Conservation (phyloP, 2,797 vertebrate species). For the Notoglanidium macrostoma region DNA sequence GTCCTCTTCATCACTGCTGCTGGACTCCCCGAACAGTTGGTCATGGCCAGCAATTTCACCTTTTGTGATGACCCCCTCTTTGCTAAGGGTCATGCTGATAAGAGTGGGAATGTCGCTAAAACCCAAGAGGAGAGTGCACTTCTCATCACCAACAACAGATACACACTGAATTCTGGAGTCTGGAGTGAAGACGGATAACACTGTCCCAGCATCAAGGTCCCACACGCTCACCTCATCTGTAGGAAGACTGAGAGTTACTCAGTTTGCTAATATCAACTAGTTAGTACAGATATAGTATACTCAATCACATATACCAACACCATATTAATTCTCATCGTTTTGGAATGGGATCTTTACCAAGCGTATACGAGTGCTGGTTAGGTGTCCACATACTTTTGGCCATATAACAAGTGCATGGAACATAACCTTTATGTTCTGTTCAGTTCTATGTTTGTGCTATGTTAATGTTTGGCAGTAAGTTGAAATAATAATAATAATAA, state of each 20-base stretch:
- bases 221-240: constrained; percentile 66
- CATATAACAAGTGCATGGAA: not conserved
- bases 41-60: constrained; percentile 27
- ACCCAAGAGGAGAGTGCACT: constrained; percentile 60
- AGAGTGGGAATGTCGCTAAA: constrained; percentile 67
- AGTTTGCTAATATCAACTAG: not conserved
- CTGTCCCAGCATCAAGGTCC: constrained; percentile 63
- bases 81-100: constrained; percentile 58
- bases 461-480: not conserved
- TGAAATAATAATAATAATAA: not conserved
- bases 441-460: too few relatives aligned
- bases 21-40: constrained; percentile 67
- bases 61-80: constrained; percentile 39
- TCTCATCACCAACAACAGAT: constrained; percentile 53
- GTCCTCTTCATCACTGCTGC: constrained; percentile 73
- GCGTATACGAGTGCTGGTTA: too few relatives aligned
- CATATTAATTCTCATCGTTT: not conserved
- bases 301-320: not conserved
- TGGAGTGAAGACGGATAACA: constrained; percentile 66
- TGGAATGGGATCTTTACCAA: not conserved
- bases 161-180: constrained; percentile 65
- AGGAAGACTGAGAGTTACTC: not conserved
- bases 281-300: not conserved
- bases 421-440: not conserved
- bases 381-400: not conserved